Evolutionary conservation across 2,797 vertebrate species (phyloP), one percentile per base, ranked within the genome.

Genomic region (Remorina albescens): DNA sequence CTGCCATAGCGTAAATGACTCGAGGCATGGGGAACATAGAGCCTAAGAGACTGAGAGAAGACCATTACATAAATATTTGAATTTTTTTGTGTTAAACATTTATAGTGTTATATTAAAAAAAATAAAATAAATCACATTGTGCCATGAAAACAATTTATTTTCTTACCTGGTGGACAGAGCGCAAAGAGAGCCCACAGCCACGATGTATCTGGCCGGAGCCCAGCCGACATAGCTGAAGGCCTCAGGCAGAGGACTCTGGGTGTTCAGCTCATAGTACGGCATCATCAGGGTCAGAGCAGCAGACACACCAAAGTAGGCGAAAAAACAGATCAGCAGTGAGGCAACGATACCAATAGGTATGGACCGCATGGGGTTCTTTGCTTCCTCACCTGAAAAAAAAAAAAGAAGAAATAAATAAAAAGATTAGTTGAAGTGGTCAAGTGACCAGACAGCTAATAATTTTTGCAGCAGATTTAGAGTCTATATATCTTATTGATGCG

Each of bases 11-110:
- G 0, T 97, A 98, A 88, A 99, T 98, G 23, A 99, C 97, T 0
- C 98, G 96, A 16, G 97, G 98, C 98, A 98, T 99, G 11, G 98
- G 98, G 79, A 99, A 99, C 97, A 99, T 99, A 21, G 96, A 97
- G 71, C 98, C 98, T 25, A 99, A 92, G 74, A 99, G 95, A 80
- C 98, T 99, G 69, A 30, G 49, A 56, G 13, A 25, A 81, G 13
- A 71, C 2, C 8, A 7, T 63, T 84, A 53, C 78, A 50, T 16
- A 3, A 64, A 16, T 2, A 39, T 5, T 12, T 18, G 0, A 16
- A 21, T 5, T 9, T n/a, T 42, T 11, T 34, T 16, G 9, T 1
- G 6, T 10, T 23, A 3, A 23, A 58, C 1, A 8, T 39, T 70
- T 19, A 25, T 2, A 5, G 25, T 3, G 1, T 6, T 8, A 19